Percentiles rank a stretch among this genome's conserved stretches.
Conservation (phyloP, 2,113 vertebrate genomes). For the Leucosticte australis region DNA sequence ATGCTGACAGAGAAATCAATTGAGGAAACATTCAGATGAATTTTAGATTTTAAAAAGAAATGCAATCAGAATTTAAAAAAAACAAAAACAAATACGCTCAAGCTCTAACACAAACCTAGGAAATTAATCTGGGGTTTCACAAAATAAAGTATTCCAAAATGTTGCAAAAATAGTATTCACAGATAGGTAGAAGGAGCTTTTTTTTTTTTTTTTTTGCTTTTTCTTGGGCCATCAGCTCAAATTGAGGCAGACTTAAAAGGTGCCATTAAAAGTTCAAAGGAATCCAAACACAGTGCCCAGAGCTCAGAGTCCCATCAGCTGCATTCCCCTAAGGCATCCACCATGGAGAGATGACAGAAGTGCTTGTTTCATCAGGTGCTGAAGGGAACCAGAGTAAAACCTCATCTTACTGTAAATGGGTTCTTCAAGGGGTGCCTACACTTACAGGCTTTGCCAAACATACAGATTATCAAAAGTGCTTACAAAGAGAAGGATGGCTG, state of each 20-base stretch:
- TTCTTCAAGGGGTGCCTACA: not conserved
- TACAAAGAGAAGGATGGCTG: not conserved
- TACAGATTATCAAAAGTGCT: not conserved
- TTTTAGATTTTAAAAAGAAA: not conserved
- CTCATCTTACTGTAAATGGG: not conserved
- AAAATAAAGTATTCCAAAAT: not conserved
- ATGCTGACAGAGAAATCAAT: not conserved
- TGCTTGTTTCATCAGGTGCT: not conserved
- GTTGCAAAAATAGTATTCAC: not conserved
- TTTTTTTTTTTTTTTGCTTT: rapidly evolving
- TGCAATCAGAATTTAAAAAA: rapidly evolving
- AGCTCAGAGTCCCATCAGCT: not conserved
- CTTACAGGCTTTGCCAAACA: not conserved
- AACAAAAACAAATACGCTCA: not conserved
- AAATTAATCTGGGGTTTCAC: not conserved
- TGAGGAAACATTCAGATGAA: not conserved
- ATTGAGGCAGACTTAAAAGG: not conserved
- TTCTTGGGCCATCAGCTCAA: not conserved
- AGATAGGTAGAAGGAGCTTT: not conserved
- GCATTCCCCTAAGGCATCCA: not conserved
- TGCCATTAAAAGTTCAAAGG: not conserved
- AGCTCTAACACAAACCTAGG: not conserved
- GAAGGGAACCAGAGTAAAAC: not conserved
- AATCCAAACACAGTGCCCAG: not conserved
- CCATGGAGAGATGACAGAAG: not conserved